Percentiles rank a stretch among this genome's conserved stretches.
Conservation (phyloP, 2,888 invertebrate genomes). For the Archips crataeganus region DNA sequence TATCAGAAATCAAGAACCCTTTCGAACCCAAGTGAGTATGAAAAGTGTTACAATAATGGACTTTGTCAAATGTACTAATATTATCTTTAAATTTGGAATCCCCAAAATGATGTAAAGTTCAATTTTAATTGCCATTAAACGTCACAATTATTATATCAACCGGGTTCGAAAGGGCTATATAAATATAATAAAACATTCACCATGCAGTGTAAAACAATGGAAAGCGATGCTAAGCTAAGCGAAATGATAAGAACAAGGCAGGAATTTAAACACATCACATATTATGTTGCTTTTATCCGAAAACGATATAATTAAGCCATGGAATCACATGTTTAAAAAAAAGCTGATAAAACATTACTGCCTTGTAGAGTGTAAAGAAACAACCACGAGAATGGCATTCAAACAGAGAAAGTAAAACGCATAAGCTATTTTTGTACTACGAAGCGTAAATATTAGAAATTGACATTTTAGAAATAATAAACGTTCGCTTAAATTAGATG, state of each 20-base stretch:
- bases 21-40: too few relatives aligned
- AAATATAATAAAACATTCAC: neutral
- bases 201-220: neutral
- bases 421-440: slow-evolving; percentile 8
- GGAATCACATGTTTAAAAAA: too few relatives aligned
- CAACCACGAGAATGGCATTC: slow-evolving; percentile 61
- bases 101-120: too few relatives aligned
- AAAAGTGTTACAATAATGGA: too few relatives aligned
- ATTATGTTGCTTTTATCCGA: neutral
- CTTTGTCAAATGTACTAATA: too few relatives aligned
- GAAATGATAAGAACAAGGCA: slow-evolving; percentile 9
- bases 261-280: neutral
- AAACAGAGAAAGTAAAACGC: slow-evolving; percentile 76
- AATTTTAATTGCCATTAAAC: too few relatives aligned
- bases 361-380: slow-evolving; percentile 34
- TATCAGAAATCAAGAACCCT: neutral
- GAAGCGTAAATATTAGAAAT: neutral
- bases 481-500: too few relatives aligned
- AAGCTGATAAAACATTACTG: slow-evolving; percentile 3
- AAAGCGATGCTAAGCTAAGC: slow-evolving; percentile 22
- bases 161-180: too few relatives aligned
- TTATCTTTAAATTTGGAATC: too few relatives aligned
- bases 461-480: neutral
- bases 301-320: too few relatives aligned
- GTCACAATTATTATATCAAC: too few relatives aligned